These are phyloP conservation scores for Vesta saturnalis DNA, from an alignment of 2,888 invertebrate species.

Conservation along the genomic window DNA sequence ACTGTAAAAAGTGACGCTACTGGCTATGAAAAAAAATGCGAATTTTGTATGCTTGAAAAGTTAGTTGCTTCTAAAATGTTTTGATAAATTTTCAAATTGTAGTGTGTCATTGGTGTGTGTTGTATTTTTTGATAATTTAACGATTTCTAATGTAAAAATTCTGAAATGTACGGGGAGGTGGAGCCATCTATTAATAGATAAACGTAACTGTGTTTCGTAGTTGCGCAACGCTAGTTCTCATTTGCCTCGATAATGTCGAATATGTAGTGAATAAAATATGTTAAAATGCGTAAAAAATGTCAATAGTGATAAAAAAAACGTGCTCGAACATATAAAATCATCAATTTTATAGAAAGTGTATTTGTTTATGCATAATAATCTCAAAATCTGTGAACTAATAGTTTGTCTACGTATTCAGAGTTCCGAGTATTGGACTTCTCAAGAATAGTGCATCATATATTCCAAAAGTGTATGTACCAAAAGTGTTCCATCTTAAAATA, in stretches of 20 bases:
- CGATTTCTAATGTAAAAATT: conserved; percentile 3
- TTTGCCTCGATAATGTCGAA: conserved; percentile 22
- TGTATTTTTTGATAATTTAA: too few species aligned
- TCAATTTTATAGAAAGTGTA: neutral
- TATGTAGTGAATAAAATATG: conserved; percentile 4
- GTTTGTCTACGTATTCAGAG: conserved; percentile 54
- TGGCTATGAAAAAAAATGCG: too few species aligned
- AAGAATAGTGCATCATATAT: conserved; percentile 56
- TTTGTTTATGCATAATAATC: conserved; percentile 21
- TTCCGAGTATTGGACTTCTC: conserved; percentile 58
- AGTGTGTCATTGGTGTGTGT: too few species aligned
- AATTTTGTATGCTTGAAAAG: too few species aligned
- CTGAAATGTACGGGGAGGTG: neutral
- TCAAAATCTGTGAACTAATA: conserved; percentile 27
- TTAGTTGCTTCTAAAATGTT: too few species aligned
- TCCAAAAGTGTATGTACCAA: conserved; percentile 50
- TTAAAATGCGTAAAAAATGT: conserved; percentile 21
- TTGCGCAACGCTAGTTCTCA: conserved; percentile 25
- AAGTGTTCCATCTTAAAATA: conserved; percentile 28
- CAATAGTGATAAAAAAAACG: neutral
- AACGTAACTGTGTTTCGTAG: conserved; percentile 4
- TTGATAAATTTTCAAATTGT: too few species aligned
- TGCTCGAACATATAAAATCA: neutral
- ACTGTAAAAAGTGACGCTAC: too few species aligned
- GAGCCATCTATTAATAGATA: conserved; percentile 3